These are phyloP conservation scores for Maccullochella peelii DNA, from an alignment of 2,113 vertebrate species.

Conservation along the genomic window DNA sequence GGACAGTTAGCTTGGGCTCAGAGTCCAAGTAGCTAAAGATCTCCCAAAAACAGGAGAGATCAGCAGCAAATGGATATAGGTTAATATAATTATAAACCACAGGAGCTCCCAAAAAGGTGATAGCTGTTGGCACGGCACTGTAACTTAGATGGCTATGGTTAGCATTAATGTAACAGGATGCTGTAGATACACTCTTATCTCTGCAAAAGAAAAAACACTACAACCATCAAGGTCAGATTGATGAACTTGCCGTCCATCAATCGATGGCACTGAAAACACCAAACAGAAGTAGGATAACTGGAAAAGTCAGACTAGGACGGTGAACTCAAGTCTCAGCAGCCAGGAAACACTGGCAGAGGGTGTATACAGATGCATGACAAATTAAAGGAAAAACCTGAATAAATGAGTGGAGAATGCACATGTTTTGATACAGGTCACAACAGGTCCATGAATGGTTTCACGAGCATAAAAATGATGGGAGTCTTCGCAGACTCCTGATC, in stretches of 20 bases:
- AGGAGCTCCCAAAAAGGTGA: background rate
- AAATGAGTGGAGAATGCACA: background rate
- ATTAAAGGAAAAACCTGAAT: background rate
- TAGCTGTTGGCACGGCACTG: too few species aligned
- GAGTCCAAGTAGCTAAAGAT: background rate
- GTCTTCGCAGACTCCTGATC: background rate
- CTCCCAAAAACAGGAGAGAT: background rate
- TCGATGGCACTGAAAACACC: background rate
- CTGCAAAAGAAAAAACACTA: background rate
- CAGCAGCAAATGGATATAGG: background rate
- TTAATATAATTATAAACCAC: background rate
- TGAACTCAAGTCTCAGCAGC: background rate
- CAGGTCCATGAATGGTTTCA: background rate
- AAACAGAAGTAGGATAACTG: background rate
- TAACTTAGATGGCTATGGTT: too few species aligned
- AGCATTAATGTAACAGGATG: too few species aligned
- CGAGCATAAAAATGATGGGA: background rate
- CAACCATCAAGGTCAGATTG: background rate
- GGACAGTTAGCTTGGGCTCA: background rate
- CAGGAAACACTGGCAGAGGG: background rate
- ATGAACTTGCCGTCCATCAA: constrained; percentile 2
- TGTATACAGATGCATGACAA: background rate
- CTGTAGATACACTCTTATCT: background rate
- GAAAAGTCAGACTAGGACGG: background rate
- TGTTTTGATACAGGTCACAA: background rate